Evolutionary conservation across 2,113 vertebrate genomes (phyloP).

Genomic region (Pycnonotus jocosus): DNA sequence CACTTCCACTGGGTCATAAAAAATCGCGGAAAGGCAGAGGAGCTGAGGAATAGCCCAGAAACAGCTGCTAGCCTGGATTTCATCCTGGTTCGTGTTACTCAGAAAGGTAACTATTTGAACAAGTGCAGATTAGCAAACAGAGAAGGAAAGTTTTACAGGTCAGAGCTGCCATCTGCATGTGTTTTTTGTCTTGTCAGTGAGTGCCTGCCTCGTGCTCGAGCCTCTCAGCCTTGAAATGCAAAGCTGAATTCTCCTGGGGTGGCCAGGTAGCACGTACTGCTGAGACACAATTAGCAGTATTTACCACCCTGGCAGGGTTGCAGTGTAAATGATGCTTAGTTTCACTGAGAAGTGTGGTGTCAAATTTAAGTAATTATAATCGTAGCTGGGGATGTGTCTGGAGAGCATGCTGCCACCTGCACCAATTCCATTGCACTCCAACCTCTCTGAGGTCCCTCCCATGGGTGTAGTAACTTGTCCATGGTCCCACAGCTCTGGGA

Average conservation of each 20-base stretch:
- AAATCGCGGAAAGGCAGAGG: background rate
- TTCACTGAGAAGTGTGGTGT: background rate
- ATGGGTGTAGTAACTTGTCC: background rate
- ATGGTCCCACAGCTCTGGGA: background rate
- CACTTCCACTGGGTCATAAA: background rate
- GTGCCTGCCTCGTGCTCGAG: background rate
- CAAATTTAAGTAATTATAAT: background rate
- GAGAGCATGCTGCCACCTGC: rapidly evolving
- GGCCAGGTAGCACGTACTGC: background rate
- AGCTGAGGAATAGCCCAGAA: background rate
- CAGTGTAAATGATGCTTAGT: conserved; percentile 27
- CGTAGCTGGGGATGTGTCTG: rapidly evolving
- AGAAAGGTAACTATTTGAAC: background rate
- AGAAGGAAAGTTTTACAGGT: background rate
- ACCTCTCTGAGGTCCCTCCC: background rate
- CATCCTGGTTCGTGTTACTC: background rate
- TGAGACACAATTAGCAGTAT: conserved; percentile 29
- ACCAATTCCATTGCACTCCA: rapidly evolving
- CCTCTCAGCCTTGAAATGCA: conserved; percentile 23
- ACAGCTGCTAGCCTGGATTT: background rate
- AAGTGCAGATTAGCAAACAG: background rate
- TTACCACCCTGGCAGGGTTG: background rate
- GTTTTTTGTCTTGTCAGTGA: background rate
- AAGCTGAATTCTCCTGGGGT: background rate
- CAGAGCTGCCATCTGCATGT: background rate